Conservation (phyloP, 2,113 vertebrate genomes). For the Coturnix japonica region DNA sequence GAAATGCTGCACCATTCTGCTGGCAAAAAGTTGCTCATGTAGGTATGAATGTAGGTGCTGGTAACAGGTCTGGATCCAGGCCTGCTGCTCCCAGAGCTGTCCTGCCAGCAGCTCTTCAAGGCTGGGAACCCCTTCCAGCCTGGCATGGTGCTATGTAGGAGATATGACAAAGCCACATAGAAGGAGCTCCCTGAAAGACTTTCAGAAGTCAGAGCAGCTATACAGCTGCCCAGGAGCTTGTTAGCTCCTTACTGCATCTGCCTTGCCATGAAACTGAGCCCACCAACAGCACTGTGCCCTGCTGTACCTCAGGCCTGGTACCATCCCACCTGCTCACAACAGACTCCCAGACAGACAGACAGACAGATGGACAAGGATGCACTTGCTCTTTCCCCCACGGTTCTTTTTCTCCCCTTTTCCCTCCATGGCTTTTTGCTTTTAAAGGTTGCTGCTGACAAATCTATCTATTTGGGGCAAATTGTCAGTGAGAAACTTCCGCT, state of each 20-base stretch:
- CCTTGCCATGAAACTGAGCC: conserved; percentile 62
- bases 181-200: conserved; percentile 52
- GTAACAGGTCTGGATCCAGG: not conserved
- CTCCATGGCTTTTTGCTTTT: conserved; percentile 81
- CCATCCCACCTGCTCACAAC: conserved; percentile 26
- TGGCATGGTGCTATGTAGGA: conserved; percentile 22
- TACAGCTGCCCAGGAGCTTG: conserved; percentile 59
- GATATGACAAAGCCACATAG: conserved; percentile 64
- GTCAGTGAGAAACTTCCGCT: conserved; percentile 99
- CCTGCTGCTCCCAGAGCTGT: not conserved
- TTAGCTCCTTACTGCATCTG: conserved; percentile 70
- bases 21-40: not conserved
- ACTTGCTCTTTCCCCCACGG: conserved; percentile 50
- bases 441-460: conserved; percentile 98
- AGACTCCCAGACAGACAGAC: conserved; percentile 13
- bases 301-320: not conserved
- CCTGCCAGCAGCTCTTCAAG: not conserved
- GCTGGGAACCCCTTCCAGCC: conserved; percentile 21
- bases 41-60: not conserved
- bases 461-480: conserved; percentile 99
- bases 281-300: not conserved
- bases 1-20: not conserved
- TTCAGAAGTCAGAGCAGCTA: conserved; percentile 72
- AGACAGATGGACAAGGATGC: not conserved
- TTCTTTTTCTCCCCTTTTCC: conserved; percentile 60